These are phyloP conservation scores for Rhopalosiphum nymphaeae DNA, from an alignment of 2,888 invertebrate genomes.

Conservation along the genomic window DNA sequence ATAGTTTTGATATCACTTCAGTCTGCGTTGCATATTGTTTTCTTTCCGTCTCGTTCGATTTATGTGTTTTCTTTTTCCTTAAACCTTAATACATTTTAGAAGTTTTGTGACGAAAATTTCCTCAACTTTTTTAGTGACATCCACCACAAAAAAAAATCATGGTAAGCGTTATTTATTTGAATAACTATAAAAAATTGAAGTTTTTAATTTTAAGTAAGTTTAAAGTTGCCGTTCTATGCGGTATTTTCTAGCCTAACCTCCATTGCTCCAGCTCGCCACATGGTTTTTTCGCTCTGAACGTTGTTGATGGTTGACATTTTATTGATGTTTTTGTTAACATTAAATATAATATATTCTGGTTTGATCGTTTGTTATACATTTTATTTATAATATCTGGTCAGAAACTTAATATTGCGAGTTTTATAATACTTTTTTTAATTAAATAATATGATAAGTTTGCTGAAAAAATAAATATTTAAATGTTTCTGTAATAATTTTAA, in stretches of 20 bases:
- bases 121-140: background rate
- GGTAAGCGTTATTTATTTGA: conserved; percentile 37
- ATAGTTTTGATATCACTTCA: conserved; percentile 38
- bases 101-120: background rate
- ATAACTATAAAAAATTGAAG: background rate
- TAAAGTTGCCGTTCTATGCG: background rate
- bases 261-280: background rate
- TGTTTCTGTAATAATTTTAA: background rate
- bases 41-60: background rate
- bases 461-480: background rate
- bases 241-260: background rate
- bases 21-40: conserved; percentile 38
- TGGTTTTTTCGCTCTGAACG: background rate
- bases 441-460: background rate
- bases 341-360: background rate
- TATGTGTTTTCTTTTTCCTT: background rate
- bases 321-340: background rate
- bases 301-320: background rate
- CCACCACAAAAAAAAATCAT: background rate
- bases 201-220: background rate
- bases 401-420: background rate
- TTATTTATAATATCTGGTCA: background rate
- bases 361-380: background rate
- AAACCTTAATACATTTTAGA: background rate
- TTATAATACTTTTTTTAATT: background rate